Evolutionary conservation across 1,140 invertebrate genomes (phyloP), one percentile per base, ranked within the genome.

Genomic region (Procambarus clarkii): DNA sequence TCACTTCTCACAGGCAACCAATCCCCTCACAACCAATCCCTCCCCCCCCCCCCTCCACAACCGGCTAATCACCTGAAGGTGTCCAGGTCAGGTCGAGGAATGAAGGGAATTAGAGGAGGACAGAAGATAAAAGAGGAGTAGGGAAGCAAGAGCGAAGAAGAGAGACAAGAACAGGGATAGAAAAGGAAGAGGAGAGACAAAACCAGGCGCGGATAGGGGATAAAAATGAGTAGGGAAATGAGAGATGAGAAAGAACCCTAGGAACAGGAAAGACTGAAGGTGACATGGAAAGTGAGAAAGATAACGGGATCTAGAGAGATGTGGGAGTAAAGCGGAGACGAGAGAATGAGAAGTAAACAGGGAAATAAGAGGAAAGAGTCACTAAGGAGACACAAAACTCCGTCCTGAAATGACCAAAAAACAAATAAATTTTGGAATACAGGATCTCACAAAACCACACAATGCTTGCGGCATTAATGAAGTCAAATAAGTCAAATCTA

Each of bases 81-180:
- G n/a, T n/a, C 11, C 13, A 4, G 78, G 44, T 15, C 5, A 50
- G n/a, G 21, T 48, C 13, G 45, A 80, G 45, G 78, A 80, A 48
- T n/a, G 50, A 50, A 80, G 34, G 48, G 50, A 9, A 9, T 54
- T 5, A 50, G 78, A 80, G n/a, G 46, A 50, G n/a, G 24, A 77
- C 9, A 45, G 34, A 46, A 11, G 76, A 44, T 13, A 77, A 24
- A 46, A 77, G 45, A 45, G 11, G 76, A 46, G 34, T 34, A 80
- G 78, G 15, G 45, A 18, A 48, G n/a, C 21, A 48, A 80, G 18
- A 80, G 78, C 15, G 45, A 50, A 80, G 78, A 48, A 48, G 45
- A 48, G 34, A 82, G 15, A 44, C 24, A 60, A 82, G 80, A 82
- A 82, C 50, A 82, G 50, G 50, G 50, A 60, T n/a, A 82, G 50